Conservation (phyloP, 2,113 vertebrate species). For the Daphoenositta chrysoptera region DNA sequence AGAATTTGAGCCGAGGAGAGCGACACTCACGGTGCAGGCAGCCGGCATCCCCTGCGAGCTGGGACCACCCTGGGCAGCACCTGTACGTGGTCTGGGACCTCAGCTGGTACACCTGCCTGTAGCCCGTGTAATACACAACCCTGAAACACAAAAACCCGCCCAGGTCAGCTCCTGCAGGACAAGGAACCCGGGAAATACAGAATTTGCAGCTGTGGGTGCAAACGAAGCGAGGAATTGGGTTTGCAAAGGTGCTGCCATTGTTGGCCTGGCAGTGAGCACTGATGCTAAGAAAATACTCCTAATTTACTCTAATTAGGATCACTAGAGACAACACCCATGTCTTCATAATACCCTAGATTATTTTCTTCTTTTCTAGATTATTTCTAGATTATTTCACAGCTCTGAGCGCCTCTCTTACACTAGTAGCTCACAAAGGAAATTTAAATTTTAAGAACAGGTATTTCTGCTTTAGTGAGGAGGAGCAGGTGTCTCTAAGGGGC, state of each 20-base stretch:
- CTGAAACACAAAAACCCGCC: constrained; percentile 59
- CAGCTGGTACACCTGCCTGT: constrained; percentile 81
- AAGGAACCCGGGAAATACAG: fast-evolving
- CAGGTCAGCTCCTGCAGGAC: not conserved
- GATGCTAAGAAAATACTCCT: not conserved
- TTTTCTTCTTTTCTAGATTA: not conserved
- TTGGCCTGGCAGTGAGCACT: not conserved
- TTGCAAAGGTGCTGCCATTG: not conserved
- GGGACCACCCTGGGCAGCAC: constrained; percentile 90
- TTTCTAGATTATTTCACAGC: too few relatives aligned
- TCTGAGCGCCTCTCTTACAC: not conserved
- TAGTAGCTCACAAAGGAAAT: not conserved
- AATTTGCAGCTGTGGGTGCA: fast-evolving
- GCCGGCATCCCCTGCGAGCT: constrained; percentile 76
- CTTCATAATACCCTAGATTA: not conserved
- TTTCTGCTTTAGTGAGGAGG: not conserved
- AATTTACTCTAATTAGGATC: not conserved
- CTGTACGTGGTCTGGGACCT: constrained; percentile 73
- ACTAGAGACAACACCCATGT: not conserved
- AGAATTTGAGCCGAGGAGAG: fast-evolving
- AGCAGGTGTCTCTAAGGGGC: not conserved
- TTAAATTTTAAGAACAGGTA: not conserved
- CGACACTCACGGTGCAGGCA: constrained; percentile 86
- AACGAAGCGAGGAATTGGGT: not conserved
- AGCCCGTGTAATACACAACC: constrained; percentile 79